Conservation (phyloP, 2,113 vertebrate species). For the Hirundichthys speculiger region DNA sequence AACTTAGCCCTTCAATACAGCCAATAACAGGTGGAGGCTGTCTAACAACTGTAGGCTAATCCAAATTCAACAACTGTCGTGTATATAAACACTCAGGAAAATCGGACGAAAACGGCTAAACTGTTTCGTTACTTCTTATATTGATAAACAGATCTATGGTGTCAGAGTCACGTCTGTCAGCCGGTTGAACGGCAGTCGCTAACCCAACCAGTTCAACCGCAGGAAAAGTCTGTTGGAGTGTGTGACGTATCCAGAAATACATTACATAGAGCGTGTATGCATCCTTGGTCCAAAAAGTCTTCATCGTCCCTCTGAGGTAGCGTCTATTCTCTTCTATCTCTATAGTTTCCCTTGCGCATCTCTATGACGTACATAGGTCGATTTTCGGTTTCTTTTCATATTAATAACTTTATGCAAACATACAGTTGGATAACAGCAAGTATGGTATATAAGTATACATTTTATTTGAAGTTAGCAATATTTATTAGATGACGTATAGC, state of each 20-base stretch:
- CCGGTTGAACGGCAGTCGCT: slow-evolving; percentile 48
- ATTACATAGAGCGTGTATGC: slow-evolving; percentile 1
- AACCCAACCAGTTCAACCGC: slow-evolving; percentile 50
- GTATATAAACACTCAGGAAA: background rate
- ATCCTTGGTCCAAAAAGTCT: too few relatives aligned
- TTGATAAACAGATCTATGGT: background rate
- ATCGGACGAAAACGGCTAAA: background rate
- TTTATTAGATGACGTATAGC: too few relatives aligned
- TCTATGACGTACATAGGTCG: slow-evolving; percentile 15
- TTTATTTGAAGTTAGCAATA: too few relatives aligned
- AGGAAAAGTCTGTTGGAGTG: background rate
- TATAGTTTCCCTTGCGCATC: slow-evolving; percentile 6
- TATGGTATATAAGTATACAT: too few relatives aligned
- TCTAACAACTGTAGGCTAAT: background rate
- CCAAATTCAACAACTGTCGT: background rate
- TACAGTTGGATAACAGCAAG: too few relatives aligned
- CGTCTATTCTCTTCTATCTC: slow-evolving; percentile 15
- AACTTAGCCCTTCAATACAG: slow-evolving; percentile 40
- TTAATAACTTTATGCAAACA: background rate
- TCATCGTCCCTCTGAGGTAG: too few relatives aligned
- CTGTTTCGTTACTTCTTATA: background rate
- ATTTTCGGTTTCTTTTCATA: background rate
- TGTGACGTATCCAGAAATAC: slow-evolving; percentile 13
- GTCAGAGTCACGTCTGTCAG: slow-evolving; percentile 23
- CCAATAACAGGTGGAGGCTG: slow-evolving; percentile 56